phyloP scores from a whole-genome alignment of 2,888 invertebrate genomes.

The Epistrophe grossulariae region DNA sequence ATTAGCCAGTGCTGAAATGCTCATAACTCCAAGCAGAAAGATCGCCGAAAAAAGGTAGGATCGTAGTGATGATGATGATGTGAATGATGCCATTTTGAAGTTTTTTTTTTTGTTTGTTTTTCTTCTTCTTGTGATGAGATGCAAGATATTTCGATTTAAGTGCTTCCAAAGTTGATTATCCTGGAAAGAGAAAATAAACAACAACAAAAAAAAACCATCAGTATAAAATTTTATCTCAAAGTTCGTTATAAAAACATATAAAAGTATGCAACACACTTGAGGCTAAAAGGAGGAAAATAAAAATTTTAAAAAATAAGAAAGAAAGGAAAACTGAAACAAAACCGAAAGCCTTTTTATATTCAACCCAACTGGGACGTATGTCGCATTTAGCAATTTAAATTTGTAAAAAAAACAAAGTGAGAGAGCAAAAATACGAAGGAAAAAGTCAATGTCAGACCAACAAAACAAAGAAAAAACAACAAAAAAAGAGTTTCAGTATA shows the following conservation, averaged over 20 bases:
- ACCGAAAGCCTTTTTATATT: slow-evolving; percentile 44
- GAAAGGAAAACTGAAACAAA: background rate
- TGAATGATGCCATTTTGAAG: slow-evolving; percentile 64
- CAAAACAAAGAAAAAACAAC: slow-evolving; percentile 11
- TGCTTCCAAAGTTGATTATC: slow-evolving; percentile 51
- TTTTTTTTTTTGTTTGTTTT: slow-evolving; percentile 2
- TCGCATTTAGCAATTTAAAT: slow-evolving; percentile 69
- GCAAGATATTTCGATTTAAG: slow-evolving; percentile 37
- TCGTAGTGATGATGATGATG: slow-evolving; percentile 69
- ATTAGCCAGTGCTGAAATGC: slow-evolving; percentile 85
- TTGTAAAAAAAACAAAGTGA: slow-evolving; percentile 20
- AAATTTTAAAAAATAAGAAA: background rate
- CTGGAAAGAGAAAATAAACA: slow-evolving; percentile 51
- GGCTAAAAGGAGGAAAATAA: background rate
- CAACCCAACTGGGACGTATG: slow-evolving; percentile 45
- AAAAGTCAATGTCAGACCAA: slow-evolving; percentile 61
- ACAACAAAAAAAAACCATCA: slow-evolving; percentile 35
- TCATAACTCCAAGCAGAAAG: slow-evolving; percentile 70
- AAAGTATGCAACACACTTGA: slow-evolving; percentile 47
- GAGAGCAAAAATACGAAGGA: background rate
- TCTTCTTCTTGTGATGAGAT: slow-evolving; percentile 27
- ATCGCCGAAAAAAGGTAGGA: slow-evolving; percentile 61
- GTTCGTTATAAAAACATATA: slow-evolving; percentile 37
- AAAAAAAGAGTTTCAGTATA: slow-evolving; percentile 37
- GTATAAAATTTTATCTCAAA: slow-evolving; percentile 41